phyloP scores from a whole-genome alignment of 1,140 invertebrate species.

The Drosophila varians region DNA sequence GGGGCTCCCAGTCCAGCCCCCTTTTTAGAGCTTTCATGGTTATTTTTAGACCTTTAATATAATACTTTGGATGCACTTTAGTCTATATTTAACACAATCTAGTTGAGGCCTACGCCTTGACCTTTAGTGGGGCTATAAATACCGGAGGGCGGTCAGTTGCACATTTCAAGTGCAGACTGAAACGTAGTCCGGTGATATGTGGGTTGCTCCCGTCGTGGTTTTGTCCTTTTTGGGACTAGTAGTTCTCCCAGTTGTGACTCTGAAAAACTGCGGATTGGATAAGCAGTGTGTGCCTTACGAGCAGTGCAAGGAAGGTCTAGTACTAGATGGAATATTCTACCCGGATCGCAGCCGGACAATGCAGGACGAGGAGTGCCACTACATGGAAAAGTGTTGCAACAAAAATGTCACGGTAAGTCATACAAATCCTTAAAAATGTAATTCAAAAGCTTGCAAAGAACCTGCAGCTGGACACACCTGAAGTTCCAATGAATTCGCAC shows the following conservation, averaged over 20 bases:
- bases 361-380: constrained; percentile 50
- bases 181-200: constrained; percentile 6
- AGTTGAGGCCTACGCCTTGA: constrained; percentile 11
- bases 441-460: neutral
- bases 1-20: neutral
- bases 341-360: constrained; percentile 48
- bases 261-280: constrained; percentile 35
- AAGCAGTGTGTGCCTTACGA: constrained; percentile 58
- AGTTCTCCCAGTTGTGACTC: neutral
- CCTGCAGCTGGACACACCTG: constrained; percentile 3
- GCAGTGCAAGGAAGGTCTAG: constrained; percentile 49
- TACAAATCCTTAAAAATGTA: neutral
- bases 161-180: constrained; percentile 34
- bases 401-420: constrained; percentile 31
- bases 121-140: constrained; percentile 54
- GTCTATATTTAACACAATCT: constrained; percentile 70
- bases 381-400: constrained; percentile 65
- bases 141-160: constrained; percentile 1
- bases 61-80: constrained; percentile 7
- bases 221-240: neutral
- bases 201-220: neutral
- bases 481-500: neutral
- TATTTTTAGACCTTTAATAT: constrained; percentile 58
- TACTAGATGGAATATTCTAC: constrained; percentile 52
- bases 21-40: constrained; percentile 5